phyloP scores from a whole-genome alignment of 2,113 vertebrate genomes.

The Sylvilagus bachmani region DNA sequence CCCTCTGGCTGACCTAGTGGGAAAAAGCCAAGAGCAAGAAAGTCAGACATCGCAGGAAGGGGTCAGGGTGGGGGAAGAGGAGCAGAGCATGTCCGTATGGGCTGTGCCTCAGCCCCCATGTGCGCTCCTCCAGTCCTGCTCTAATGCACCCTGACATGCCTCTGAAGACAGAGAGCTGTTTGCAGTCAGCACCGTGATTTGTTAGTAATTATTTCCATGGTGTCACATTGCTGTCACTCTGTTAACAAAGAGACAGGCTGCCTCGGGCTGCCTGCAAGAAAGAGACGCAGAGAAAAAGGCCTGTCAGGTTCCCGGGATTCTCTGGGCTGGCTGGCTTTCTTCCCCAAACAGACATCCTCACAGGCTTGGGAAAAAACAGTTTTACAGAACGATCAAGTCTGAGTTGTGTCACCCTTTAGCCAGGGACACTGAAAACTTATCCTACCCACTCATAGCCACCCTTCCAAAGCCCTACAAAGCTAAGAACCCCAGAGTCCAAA shows the following conservation, averaged over 20 bases:
- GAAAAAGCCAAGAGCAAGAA: constrained; percentile 54
- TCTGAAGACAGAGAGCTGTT: constrained; percentile 99
- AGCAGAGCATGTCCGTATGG: not conserved
- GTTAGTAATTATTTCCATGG: constrained; percentile 99
- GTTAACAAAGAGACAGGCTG: constrained; percentile 95
- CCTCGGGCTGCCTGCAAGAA: constrained; percentile 91
- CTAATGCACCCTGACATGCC: constrained; percentile 98
- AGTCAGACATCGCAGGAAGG: constrained; percentile 54
- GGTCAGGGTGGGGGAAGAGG: constrained; percentile 62
- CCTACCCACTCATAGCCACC: constrained; percentile 62
- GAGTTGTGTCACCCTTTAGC: constrained; percentile 81
- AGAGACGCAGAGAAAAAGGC: constrained; percentile 88
- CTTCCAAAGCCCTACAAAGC: constrained; percentile 75
- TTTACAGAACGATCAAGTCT: constrained; percentile 85
- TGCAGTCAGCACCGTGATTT: constrained; percentile 99
- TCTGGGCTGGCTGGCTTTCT: constrained; percentile 86
- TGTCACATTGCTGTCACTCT: constrained; percentile 99
- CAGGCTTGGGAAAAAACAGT: constrained; percentile 86
- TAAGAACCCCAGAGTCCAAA: constrained; percentile 68
- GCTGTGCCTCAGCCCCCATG: not conserved
- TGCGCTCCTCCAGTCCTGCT: constrained; percentile 90
- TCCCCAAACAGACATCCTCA: constrained; percentile 86
- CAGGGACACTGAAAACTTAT: constrained; percentile 83
- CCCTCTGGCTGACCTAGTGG: constrained; percentile 39
- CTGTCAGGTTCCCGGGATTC: constrained; percentile 88